These are phyloP conservation scores for Nestor notabilis DNA, from an alignment of 2,113 vertebrate species.

Conservation along the genomic window DNA sequence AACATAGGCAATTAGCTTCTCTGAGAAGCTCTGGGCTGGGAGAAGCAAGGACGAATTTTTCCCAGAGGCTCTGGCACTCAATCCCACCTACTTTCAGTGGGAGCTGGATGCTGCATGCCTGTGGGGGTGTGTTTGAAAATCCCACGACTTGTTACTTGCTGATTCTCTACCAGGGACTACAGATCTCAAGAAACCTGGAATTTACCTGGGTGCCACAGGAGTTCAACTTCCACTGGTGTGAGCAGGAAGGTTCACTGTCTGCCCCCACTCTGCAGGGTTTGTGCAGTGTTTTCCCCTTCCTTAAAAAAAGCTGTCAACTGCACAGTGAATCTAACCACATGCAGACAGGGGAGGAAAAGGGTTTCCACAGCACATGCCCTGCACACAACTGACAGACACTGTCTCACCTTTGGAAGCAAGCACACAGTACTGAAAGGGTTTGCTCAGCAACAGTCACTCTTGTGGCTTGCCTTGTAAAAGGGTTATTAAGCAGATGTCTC, in stretches of 20 bases:
- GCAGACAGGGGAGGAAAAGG: neutral
- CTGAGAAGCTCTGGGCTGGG: neutral
- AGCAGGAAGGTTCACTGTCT: neutral
- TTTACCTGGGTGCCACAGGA: neutral
- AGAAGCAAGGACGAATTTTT: neutral
- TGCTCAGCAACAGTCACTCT: neutral
- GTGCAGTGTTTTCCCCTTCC: neutral
- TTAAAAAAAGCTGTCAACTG: neutral
- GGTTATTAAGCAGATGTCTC: neutral
- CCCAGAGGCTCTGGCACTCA: neutral
- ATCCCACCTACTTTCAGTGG: neutral
- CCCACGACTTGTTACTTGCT: neutral
- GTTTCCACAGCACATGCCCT: neutral
- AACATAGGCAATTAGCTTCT: neutral
- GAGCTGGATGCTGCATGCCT: neutral
- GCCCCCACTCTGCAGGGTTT: accelerated
- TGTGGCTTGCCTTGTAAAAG: neutral
- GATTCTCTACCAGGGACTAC: neutral
- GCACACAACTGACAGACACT: neutral
- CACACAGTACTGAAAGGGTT: neutral
- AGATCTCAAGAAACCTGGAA: neutral
- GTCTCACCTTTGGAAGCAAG: neutral
- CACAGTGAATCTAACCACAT: neutral
- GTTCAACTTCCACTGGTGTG: neutral
- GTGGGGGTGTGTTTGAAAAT: neutral